Evolutionary conservation across 2,888 invertebrate species (phyloP).

Genomic region (Cyclophora albipunctata): DNA sequence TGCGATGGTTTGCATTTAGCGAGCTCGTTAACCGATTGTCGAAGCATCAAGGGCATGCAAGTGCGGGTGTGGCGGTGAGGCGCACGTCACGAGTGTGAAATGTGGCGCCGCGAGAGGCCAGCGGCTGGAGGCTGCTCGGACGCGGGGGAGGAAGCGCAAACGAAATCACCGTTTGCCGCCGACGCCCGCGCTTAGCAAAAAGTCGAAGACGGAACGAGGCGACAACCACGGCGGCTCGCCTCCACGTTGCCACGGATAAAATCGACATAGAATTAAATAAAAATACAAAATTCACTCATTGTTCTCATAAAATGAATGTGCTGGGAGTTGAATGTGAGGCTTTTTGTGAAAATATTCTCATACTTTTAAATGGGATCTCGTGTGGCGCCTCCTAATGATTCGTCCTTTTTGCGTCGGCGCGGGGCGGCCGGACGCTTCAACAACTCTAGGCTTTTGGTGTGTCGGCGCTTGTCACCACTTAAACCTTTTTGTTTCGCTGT

Average conservation of each 20-base stretch:
- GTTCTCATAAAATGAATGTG: constrained; percentile 76
- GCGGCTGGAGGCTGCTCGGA: constrained; percentile 22
- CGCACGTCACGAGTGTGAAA: constrained; percentile 44
- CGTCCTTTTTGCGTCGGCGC: constrained; percentile 69
- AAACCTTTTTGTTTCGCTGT: constrained; percentile 57
- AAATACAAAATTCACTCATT: constrained; percentile 76
- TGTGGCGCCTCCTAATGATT: constrained; percentile 75
- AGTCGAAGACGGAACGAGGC: constrained; percentile 68
- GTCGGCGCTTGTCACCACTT: constrained; percentile 65
- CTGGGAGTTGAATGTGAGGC: constrained; percentile 73
- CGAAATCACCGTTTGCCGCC: constrained; percentile 49
- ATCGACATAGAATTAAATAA: constrained; percentile 75
- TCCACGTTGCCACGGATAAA: constrained; percentile 67
- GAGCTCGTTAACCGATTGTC: constrained; percentile 32
- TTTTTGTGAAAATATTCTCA: constrained; percentile 76
- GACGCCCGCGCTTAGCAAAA: constrained; percentile 68
- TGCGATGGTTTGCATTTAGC: constrained; percentile 26
- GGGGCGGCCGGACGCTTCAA: constrained; percentile 44
- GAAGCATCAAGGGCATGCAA: constrained; percentile 32
- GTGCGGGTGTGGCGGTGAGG: constrained; percentile 27
- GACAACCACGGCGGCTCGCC: constrained; percentile 65
- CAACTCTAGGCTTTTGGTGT: constrained; percentile 66
- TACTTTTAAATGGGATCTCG: constrained; percentile 75
- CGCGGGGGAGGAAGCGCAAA: constrained; percentile 3
- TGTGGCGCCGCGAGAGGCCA: constrained; percentile 37